Conservation (phyloP, 2,888 invertebrate species). For the Bimastos eiseni region DNA sequence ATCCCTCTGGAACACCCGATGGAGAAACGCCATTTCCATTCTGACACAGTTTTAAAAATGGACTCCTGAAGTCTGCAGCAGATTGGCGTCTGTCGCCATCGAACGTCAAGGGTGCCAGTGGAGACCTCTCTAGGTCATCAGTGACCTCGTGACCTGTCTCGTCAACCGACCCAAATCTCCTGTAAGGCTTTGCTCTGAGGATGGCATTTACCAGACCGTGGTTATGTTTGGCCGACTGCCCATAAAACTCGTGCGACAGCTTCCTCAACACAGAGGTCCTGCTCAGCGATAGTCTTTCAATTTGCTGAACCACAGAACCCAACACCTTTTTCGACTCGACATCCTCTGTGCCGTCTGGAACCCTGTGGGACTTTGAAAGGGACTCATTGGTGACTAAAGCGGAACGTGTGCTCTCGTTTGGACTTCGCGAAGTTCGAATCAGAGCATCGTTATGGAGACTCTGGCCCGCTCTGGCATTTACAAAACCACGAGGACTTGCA, state of each 20-base stretch:
- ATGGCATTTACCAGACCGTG: not conserved
- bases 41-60: not conserved
- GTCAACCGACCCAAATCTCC: not conserved
- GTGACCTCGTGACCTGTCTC: not conserved
- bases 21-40: not conserved
- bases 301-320: not conserved
- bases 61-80: not conserved
- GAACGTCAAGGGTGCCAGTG: not conserved
- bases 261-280: not conserved
- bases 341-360: not conserved
- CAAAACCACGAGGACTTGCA: not conserved
- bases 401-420: not conserved
- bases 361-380: not conserved
- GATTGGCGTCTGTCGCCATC: not conserved
- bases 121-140: not conserved
- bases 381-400: not conserved
- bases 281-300: not conserved
- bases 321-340: not conserved
- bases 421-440: not conserved
- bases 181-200: not conserved
- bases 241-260: constrained; percentile 15
- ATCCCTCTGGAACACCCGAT: not conserved
- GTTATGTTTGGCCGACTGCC: not conserved
- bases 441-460: not conserved
- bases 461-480: not conserved